Conservation (phyloP, 2,113 vertebrate genomes). For the Daubentonia madagascariensis region DNA sequence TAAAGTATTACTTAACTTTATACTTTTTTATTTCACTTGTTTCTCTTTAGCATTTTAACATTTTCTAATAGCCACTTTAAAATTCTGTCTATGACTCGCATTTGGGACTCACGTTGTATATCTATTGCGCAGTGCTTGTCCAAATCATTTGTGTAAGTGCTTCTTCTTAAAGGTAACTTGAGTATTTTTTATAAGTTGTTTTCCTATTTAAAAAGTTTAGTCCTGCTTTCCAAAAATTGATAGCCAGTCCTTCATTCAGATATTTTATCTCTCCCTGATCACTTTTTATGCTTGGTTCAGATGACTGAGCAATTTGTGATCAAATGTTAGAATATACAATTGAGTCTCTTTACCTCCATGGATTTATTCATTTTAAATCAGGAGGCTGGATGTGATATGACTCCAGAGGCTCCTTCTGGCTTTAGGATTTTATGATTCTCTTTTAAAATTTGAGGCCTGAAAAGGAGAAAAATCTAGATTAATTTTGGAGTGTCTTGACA, state of each 20-base stretch:
- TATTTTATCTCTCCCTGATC: background rate
- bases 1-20: background rate
- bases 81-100: background rate
- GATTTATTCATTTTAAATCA: background rate
- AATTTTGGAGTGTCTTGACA: conserved; percentile 13
- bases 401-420: background rate
- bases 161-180: background rate
- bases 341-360: background rate
- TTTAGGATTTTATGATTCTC: background rate
- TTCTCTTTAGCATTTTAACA: background rate
- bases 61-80: background rate
- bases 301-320: background rate
- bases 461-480: background rate
- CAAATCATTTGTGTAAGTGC: background rate
- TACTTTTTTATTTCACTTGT: background rate
- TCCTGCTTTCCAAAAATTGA: conserved; percentile 18
- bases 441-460: background rate
- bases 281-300: background rate
- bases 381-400: background rate
- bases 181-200: background rate
- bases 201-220: background rate
- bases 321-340: background rate
- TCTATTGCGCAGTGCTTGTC: background rate
- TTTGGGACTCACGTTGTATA: background rate
- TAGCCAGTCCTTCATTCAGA: background rate